Percentiles rank a stretch among this genome's conserved stretches.
These are phyloP conservation scores for Mormyrus lacerda DNA, from an alignment of 2,113 vertebrate species.

Conservation along the genomic window DNA sequence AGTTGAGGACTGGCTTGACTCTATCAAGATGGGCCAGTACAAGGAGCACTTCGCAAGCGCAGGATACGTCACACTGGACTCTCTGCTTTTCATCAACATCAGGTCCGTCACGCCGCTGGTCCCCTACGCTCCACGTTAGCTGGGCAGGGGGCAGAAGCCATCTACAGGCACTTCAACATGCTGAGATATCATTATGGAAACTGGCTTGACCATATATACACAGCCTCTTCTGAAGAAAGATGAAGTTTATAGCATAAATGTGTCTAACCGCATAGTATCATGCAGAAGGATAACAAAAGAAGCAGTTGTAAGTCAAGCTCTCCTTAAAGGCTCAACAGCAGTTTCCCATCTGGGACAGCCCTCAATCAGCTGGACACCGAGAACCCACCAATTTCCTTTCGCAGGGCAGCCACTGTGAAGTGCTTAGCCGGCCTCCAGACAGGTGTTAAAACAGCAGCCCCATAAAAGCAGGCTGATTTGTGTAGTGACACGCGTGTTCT, in stretches of 20 bases:
- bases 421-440: neutral
- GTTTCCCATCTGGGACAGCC: neutral
- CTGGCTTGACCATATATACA: neutral
- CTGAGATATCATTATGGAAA: neutral
- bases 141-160: neutral
- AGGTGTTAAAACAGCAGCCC: neutral
- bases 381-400: neutral
- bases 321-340: neutral
- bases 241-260: neutral
- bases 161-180: neutral
- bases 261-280: neutral
- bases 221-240: constrained; percentile 7
- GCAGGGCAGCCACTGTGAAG: neutral
- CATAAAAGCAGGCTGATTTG: constrained; percentile 8
- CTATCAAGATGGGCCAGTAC: constrained; percentile 97
- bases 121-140: neutral
- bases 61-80: constrained; percentile 72
- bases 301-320: neutral
- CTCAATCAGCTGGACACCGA: neutral
- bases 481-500: neutral
- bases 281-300: neutral
- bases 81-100: constrained; percentile 58
- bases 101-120: constrained; percentile 40
- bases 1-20: constrained; percentile 93
- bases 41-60: constrained; percentile 89